Evolutionary conservation across 2,888 invertebrate genomes (phyloP), one percentile per base, ranked within the genome.

Genomic region (Hetaerina titia): DNA sequence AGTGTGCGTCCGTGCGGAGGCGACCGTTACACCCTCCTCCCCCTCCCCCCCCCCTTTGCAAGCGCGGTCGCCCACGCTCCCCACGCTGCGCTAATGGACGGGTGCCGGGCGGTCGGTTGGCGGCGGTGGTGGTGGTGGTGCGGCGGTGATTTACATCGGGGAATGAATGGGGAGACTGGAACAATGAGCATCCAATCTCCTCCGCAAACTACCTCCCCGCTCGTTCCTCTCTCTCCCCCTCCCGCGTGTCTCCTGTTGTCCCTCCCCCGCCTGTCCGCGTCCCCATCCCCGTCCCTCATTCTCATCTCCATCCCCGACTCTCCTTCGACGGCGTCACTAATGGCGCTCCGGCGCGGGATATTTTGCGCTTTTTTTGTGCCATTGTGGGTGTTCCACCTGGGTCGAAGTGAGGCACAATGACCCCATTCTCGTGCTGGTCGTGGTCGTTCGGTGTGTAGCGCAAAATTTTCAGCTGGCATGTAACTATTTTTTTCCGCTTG

Each of bases 141-240:
- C 88, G 56, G 19, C 89, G 6, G 63, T 92, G 92, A 92, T 92
- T 92, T 92, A 69, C 92, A 92, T 74, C 69, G 64, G 56, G 92
- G 92, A 74, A 92, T 92, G 92, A 92, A 92, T 92, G 92, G 92
- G 92, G 25, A 74, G 81, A 57, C 69, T 92, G 69, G 92, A 92
- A 92, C 92, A 92, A 92, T 92, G 92, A 74, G 92, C 92, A 74
- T 69, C 92, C 92, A 92, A 92, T 92, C 92, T 92, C 57, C n/a
- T n/a, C 15, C 89, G n/a, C 58, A 56, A 89, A 58, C 89, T 58
- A 58, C 89, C 89, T 57, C 57, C 57, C 22, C 58, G 19, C 69
- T 15, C 69, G 45, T 45, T 45, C 45, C 45, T 45, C 45, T 13
- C 88, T 4, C 88, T 89, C 89, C 13, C 89, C 11, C 13, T 45